phyloP scores from a whole-genome alignment of 1,140 invertebrate genomes.

The Scaptomyza graminum region DNA sequence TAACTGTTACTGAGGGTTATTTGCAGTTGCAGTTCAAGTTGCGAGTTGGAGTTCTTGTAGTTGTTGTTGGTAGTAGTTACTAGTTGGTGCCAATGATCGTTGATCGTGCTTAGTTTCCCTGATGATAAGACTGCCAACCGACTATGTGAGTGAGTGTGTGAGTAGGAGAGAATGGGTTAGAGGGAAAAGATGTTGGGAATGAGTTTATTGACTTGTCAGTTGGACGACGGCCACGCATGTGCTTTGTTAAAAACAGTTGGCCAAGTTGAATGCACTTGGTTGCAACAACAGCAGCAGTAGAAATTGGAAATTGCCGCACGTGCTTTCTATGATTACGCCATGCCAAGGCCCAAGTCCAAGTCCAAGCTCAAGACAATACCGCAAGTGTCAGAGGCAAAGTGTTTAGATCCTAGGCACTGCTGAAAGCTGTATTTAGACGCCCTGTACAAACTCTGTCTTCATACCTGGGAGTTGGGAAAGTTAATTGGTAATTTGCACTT shows the following conservation, averaged over 20 bases:
- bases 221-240: slow-evolving; percentile 63
- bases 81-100: slow-evolving; percentile 52
- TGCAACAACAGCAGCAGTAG: slow-evolving; percentile 11
- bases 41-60: slow-evolving; percentile 35
- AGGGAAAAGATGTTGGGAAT: slow-evolving; percentile 19
- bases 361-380: not conserved
- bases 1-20: slow-evolving; percentile 82
- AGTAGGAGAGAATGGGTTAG: not conserved
- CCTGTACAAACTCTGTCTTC: slow-evolving; percentile 4
- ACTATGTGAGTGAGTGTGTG: not conserved
- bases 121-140: slow-evolving; percentile 63
- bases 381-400: slow-evolving; percentile 3
- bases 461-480: slow-evolving; percentile 27
- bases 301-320: slow-evolving; percentile 78
- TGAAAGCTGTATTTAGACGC: not conserved
- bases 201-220: slow-evolving; percentile 60
- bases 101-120: slow-evolving; percentile 78
- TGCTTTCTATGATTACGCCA: slow-evolving; percentile 78
- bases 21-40: slow-evolving; percentile 47
- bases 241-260: slow-evolving; percentile 71
- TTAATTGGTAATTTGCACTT: slow-evolving; percentile 76
- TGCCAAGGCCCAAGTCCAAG: not conserved
- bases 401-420: not conserved
- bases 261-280: slow-evolving; percentile 68
- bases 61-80: slow-evolving; percentile 6